Base-by-base conservation (phyloP, 1,140 invertebrate species). In the Pogonomyrmex barbatus region DNA sequence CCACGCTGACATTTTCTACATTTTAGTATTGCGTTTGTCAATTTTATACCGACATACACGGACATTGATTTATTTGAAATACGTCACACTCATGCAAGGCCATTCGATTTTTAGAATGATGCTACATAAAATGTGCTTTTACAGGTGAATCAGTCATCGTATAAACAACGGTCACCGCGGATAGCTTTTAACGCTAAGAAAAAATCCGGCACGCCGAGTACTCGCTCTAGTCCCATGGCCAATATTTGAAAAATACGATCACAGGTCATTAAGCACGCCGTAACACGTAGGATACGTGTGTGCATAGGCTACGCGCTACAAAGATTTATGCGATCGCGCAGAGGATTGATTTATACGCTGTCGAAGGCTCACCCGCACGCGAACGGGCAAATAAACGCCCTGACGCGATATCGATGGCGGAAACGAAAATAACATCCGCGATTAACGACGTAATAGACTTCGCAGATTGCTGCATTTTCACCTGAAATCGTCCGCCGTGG, bases 251-350 rank as follows among this genome's bases (percentile, higher is more conserved):
- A 83, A 83, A 83, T 83, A 83, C 79, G 54, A 83, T 83, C 79
- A 62, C 79, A 83, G 68, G 42, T 83, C 79, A 83, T 83, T 83
- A 83, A 75, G 47, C 68, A 45, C 70, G 68, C 68, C 68, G 79
- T 54, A 75, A 83, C 79, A 75, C 68, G 50, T 47, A 62, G 47
- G 52, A 56, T 75, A 75, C 52, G 76, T 36, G 63, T n/a, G 63
- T n/a, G 85, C 60, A 9, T 87, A 76, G 60, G 78, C 14, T 5
- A 67, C 56, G 58, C 52, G 62, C 87, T 52, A 52, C 62, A 76
- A 88, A 88, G 87, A 88, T 88, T 88, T 88, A 88, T 87, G 78
- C 60, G 86, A 84, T 82, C 47, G 86, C 39, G 62, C 36, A 47
- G 78, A 58, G 52, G 86, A 88, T 88, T 88, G 87, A 88, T 88